phyloP scores from a whole-genome alignment of 1,140 invertebrate species.

The Cheumatopsyche charites region DNA sequence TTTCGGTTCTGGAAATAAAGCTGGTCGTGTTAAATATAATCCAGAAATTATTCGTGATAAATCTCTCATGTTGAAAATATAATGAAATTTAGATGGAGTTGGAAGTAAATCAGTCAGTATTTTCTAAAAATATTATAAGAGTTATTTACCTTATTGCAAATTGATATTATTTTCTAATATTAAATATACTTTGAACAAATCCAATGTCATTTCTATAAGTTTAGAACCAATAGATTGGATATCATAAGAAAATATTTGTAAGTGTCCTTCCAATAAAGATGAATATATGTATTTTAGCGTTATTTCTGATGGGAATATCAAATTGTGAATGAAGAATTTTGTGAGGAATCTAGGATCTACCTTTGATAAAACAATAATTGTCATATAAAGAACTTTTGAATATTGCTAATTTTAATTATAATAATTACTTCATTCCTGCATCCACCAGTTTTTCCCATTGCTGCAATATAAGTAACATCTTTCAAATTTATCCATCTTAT shows the following conservation, averaged over 20 bases:
- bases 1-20: slow-evolving; percentile 68
- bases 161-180: background rate
- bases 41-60: slow-evolving; percentile 82
- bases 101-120: slow-evolving; percentile 81
- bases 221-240: slow-evolving; percentile 68
- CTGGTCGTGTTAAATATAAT: slow-evolving; percentile 74
- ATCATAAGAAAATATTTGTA: slow-evolving; percentile 69
- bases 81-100: slow-evolving; percentile 92
- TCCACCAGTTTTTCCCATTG: slow-evolving; percentile 83
- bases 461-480: slow-evolving; percentile 81
- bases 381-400: too few relatives aligned
- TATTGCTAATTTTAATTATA: background rate
- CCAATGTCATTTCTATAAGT: slow-evolving; percentile 78
- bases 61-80: slow-evolving; percentile 92
- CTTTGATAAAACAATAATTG: slow-evolving; percentile 43
- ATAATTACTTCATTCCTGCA: slow-evolving; percentile 76
- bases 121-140: slow-evolving; percentile 42
- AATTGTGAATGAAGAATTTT: slow-evolving; percentile 85
- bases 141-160: background rate
- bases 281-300: slow-evolving; percentile 84
- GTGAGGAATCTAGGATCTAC: slow-evolving; percentile 90
- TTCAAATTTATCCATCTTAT: slow-evolving; percentile 87
- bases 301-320: slow-evolving; percentile 77
- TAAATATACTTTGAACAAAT: slow-evolving; percentile 77
- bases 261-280: slow-evolving; percentile 81